Evolutionary conservation across 2,888 invertebrate species (phyloP), one percentile per base, ranked within the genome.

Genomic region (Diogma glabrata): DNA sequence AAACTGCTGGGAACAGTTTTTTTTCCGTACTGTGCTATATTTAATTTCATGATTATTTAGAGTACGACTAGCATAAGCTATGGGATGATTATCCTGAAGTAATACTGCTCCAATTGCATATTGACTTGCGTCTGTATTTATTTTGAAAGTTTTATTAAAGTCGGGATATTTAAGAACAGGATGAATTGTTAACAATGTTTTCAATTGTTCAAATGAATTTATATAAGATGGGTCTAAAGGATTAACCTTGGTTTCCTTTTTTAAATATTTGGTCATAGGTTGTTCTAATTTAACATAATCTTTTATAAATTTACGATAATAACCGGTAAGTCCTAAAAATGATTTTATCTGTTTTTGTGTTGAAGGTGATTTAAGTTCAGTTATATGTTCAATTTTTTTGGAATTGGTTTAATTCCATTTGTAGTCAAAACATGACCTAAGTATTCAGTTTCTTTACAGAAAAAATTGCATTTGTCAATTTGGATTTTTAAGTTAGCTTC

Each of bases 201-300:
- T 52, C 28, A 54, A 50, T 54, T 56, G 55, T 50, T 49, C 50
- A 33, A 53, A 52, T 43, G 28, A 17, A 49, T 52, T 22, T 20
- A 40, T 19, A 30, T 40, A 51, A 22, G 28, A 17, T 30, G 47
- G 14, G 24, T 51, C 47, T 19, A 36, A 36, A 26, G 16, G 16
- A 16, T 51, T 51, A 9, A 51, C 38, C 38, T 38, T 51, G 4
- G 16, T 24, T 55, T 54, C 36, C 40, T 52, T 43, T 43, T 22
- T 43, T 43, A 38, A 38, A 7, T 17, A 38, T 9, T 38, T 16
- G 5, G 17, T 3, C 38, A 38, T 38, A 9, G 17, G 38, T 38
- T 38, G 17, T 10, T 17, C 17, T 3, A 38, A 10, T 38, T 38
- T 16, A 17, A 19, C 16, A 38, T 38, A 38, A 17, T 38, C 38